A percentile compares a stretch with the other conserved stretches of the same genome.
Evolutionary conservation across 1,140 invertebrate species (phyloP).

Genomic region (Panulirus ornatus): DNA sequence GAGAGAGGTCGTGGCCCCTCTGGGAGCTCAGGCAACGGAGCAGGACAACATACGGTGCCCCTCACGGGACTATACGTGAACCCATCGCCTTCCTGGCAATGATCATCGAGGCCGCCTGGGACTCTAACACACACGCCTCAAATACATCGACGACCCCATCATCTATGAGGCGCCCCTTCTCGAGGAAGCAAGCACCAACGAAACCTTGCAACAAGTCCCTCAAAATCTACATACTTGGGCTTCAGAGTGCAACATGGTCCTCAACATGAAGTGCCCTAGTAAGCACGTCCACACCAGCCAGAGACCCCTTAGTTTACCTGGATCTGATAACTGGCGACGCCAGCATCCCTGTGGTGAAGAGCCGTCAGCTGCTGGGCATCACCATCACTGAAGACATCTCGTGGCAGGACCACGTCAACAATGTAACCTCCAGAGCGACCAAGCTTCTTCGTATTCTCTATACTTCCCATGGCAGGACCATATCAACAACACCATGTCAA

Average conservation of each 20-base stretch:
- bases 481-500: background rate
- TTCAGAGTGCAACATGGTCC: background rate
- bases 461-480: background rate
- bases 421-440: background rate
- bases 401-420: background rate
- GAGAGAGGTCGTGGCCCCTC: no score
- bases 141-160: no score
- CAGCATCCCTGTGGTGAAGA: background rate
- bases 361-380: background rate
- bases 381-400: background rate
- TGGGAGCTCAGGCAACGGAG: no score
- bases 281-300: background rate
- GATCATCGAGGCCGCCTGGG: no score
- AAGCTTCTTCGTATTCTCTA: background rate
- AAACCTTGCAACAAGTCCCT: background rate
- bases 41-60: no score
- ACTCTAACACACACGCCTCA: no score
- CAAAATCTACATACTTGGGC: background rate
- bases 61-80: no score
- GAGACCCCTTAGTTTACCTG: background rate
- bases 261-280: background rate
- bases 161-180: no score
- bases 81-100: no score
- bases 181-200: slow-evolving; percentile 1
- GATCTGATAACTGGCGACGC: background rate